Percentiles rank a stretch among this genome's conserved stretches.
Evolutionary conservation across 1,140 invertebrate species (phyloP).

Genomic region (Trichonephila inaurata): DNA sequence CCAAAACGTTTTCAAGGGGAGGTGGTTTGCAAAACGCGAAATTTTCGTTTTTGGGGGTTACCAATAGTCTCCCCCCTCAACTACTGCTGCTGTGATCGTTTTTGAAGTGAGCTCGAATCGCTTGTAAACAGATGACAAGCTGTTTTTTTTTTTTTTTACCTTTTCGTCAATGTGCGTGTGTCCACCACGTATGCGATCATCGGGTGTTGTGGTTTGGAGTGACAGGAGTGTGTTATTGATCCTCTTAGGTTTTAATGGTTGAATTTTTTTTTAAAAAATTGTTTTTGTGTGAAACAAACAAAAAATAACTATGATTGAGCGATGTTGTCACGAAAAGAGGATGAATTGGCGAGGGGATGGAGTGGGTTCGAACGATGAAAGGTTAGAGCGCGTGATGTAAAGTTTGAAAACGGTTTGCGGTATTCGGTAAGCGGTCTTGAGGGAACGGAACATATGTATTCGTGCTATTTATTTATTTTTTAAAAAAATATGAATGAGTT

Average conservation of each 20-base stretch:
- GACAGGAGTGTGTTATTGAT: not conserved
- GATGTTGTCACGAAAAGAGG: constrained; percentile 15
- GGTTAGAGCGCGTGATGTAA: not conserved
- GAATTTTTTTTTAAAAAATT: not conserved
- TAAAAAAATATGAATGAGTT: no score
- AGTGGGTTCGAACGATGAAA: not conserved
- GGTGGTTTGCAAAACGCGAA: constrained; percentile 39
- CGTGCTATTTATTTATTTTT: no score
- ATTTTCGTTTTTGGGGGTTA: constrained; percentile 53
- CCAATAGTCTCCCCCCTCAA: not conserved
- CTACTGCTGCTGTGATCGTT: not conserved
- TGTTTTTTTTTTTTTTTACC: not conserved
- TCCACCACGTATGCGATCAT: not conserved
- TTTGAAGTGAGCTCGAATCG: not conserved
- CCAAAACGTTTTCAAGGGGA: constrained; percentile 31
- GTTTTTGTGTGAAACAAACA: not conserved
- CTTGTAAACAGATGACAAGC: constrained; percentile 26
- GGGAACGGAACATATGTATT: not conserved
- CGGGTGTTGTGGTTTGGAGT: not conserved
- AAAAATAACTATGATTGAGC: constrained; percentile 2
- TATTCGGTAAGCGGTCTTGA: not conserved
- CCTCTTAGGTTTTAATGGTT: not conserved
- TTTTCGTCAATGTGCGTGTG: not conserved
- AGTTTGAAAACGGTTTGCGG: not conserved
- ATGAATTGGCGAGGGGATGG: not conserved